Conservation (phyloP, 2,888 invertebrate species). For the Meliscaeva auricollis region DNA sequence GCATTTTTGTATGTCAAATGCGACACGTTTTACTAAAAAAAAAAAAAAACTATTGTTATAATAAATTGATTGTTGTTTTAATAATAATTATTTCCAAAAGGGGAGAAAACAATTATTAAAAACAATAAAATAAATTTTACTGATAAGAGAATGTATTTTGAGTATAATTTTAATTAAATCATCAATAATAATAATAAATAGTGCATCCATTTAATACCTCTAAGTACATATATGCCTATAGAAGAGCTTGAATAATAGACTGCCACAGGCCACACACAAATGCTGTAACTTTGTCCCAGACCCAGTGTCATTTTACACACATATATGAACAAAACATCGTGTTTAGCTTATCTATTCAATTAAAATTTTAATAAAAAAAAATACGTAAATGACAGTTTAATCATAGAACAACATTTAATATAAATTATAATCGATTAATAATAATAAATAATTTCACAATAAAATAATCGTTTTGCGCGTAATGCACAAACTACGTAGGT, state of each 20-base stretch:
- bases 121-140: constrained; percentile 12
- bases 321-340: background rate
- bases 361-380: constrained; percentile 34
- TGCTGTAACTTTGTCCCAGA: background rate
- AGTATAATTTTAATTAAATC: constrained; percentile 28
- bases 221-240: too few species aligned
- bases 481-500: background rate
- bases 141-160: constrained; percentile 48
- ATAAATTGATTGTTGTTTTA: constrained; percentile 4
- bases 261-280: constrained; percentile 5
- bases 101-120: constrained; percentile 20
- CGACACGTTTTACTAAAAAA: constrained; percentile 26
- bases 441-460: constrained; percentile 23
- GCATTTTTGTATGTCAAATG: constrained; percentile 23
- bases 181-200: constrained; percentile 20
- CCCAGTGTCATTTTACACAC: constrained; percentile 30
- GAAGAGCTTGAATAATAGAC: constrained; percentile 5
- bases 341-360: constrained; percentile 49
- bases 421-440: constrained; percentile 36
- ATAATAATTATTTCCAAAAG: background rate
- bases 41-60: constrained; percentile 15
- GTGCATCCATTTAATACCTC: constrained; percentile 22
- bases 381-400: constrained; percentile 51
- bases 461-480: constrained; percentile 26
- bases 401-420: constrained; percentile 31